Evolutionary conservation across 1,140 invertebrate species (phyloP).

Genomic region (Cydia strobilella): DNA sequence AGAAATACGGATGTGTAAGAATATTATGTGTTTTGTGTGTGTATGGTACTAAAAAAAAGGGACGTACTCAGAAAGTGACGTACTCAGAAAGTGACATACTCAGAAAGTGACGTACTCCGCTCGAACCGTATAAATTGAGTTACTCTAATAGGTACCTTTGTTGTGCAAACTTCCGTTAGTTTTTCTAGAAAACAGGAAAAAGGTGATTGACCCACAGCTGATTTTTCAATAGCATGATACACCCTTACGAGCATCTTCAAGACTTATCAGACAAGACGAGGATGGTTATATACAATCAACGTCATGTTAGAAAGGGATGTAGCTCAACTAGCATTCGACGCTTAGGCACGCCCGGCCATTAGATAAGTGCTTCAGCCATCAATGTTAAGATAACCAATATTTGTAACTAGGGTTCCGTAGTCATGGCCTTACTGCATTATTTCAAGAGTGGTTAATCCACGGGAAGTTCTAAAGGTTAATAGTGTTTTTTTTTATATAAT

Average conservation of each 20-base stretch:
- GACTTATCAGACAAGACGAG: neutral
- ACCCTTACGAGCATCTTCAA: neutral
- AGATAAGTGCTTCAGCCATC: constrained; percentile 1
- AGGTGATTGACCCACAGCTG: neutral
- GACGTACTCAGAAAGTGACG: too few species aligned
- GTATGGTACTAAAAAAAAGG: too few species aligned
- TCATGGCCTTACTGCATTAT: neutral
- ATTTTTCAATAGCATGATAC: constrained; percentile 1
- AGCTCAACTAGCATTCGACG: constrained; percentile 5
- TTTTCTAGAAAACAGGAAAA: neutral
- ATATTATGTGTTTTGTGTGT: too few species aligned
- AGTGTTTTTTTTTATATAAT: too few species aligned
- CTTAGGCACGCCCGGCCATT: constrained; percentile 26
- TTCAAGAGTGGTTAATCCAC: neutral
- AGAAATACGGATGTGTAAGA: too few species aligned
- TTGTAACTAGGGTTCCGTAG: neutral
- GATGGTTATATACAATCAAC: neutral
- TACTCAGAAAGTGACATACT: too few species aligned
- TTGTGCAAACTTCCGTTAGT: too few species aligned
- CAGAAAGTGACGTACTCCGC: too few species aligned
- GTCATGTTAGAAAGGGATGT: neutral
- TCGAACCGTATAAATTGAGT: too few species aligned
- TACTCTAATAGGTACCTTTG: too few species aligned
- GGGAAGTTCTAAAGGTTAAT: too few species aligned
- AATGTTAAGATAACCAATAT: constrained; percentile 17